A percentile compares a stretch with the other conserved stretches of the same genome.
phyloP scores from a whole-genome alignment of 2,888 invertebrate genomes.

The Syritta pipiens region DNA sequence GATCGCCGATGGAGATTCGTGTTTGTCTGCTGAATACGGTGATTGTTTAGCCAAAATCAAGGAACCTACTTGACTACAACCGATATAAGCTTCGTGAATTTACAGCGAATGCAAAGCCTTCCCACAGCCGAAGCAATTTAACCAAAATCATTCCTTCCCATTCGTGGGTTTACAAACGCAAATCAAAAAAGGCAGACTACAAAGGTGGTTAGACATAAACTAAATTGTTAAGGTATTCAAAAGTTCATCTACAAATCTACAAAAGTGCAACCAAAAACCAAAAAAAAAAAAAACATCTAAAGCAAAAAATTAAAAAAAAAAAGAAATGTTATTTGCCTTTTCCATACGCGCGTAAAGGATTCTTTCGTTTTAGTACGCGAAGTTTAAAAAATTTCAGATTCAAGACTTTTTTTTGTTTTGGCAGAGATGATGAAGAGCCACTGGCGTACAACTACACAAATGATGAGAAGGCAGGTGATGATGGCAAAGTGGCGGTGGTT shows the following conservation, averaged over 20 bases:
- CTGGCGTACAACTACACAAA: conserved; percentile 64
- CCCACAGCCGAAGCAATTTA: no score
- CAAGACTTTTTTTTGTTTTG: conserved; percentile 21
- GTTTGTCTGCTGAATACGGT: no score
- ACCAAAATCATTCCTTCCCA: no score
- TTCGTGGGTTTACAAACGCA: no score
- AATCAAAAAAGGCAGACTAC: not conserved
- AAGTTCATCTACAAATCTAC: conserved; percentile 18
- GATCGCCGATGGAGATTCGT: no score
- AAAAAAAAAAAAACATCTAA: conserved; percentile 21
- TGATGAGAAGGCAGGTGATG: conserved; percentile 46
- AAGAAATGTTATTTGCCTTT: conserved; percentile 66
- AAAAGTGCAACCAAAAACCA: conserved; percentile 49
- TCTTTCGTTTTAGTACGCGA: conserved; percentile 39
- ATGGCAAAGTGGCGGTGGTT: conserved; percentile 34
- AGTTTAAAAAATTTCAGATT: conserved; percentile 11
- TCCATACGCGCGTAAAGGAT: conserved; percentile 50
- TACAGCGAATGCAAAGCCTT: no score
- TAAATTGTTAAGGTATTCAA: not conserved
- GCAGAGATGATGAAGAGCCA: conserved; percentile 55
- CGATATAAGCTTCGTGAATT: not conserved
- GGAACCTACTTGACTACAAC: no score
- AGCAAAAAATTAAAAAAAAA: conserved; percentile 31
- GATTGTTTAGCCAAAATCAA: not conserved
- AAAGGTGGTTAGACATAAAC: not conserved